phyloP scores from a whole-genome alignment of 1,140 invertebrate genomes.

The Akabosia matsudoensis region DNA sequence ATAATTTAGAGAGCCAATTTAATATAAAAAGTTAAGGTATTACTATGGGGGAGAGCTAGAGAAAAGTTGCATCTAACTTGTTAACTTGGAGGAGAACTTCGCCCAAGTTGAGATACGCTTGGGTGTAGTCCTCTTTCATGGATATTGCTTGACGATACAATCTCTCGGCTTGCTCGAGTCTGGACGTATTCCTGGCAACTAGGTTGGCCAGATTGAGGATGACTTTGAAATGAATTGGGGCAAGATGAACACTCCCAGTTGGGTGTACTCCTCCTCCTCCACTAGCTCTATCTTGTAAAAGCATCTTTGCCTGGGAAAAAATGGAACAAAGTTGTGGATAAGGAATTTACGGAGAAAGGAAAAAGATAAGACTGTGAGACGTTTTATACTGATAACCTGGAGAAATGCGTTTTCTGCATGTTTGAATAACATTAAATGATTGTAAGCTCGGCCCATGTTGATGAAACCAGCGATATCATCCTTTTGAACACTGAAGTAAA shows the following conservation, averaged over 20 bases:
- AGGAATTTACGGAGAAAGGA: no score
- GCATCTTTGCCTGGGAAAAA: slow-evolving; percentile 76
- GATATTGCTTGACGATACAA: slow-evolving; percentile 90
- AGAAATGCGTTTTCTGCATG: slow-evolving; percentile 90
- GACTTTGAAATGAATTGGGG: slow-evolving; percentile 92
- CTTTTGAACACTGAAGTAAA: slow-evolving; percentile 80
- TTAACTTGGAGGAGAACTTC: slow-evolving; percentile 94
- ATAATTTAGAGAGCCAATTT: no score
- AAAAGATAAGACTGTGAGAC: no score
- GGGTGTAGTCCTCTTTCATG: slow-evolving; percentile 94
- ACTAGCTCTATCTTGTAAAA: slow-evolving; percentile 88
- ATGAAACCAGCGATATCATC: slow-evolving; percentile 96
- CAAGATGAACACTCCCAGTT: slow-evolving; percentile 87
- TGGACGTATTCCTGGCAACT: slow-evolving; percentile 85
- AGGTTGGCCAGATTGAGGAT: slow-evolving; percentile 93
- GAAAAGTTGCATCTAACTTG: no score
- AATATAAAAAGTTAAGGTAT: no score
- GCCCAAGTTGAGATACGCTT: slow-evolving; percentile 94
- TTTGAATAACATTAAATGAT: slow-evolving; percentile 82
- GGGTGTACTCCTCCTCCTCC: no score
- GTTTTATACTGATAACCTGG: no score
- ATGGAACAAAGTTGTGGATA: no score
- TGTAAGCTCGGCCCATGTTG: slow-evolving; percentile 91
- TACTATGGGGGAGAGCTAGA: no score
- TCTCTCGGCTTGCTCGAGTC: slow-evolving; percentile 89